Evolutionary conservation across 1,140 invertebrate species (phyloP).

Genomic region (Microvelia longipes): DNA sequence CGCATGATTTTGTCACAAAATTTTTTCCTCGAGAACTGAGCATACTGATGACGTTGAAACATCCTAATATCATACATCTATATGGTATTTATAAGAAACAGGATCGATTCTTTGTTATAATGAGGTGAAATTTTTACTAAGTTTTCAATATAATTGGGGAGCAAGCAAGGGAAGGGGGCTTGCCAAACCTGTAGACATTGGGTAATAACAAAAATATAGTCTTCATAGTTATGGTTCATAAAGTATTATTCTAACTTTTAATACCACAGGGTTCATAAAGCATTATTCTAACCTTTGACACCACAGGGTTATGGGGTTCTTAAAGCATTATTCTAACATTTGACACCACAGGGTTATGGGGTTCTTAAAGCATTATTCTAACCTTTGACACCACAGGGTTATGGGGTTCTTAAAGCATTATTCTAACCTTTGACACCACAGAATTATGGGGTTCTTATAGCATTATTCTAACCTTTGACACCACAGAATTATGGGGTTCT

Average conservation of each 20-base stretch:
- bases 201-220: neutral
- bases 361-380: neutral
- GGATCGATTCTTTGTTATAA: neutral
- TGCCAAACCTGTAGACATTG: no score
- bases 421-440: neutral
- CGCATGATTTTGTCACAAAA: neutral
- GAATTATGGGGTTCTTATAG: no score
- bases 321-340: neutral
- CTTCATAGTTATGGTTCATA: neutral
- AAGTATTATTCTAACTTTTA: neutral
- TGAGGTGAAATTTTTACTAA: neutral
- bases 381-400: neutral
- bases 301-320: neutral
- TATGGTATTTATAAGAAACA: neutral
- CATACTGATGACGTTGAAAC: neutral
- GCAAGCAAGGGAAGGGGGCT: no score
- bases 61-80: constrained; percentile 1
- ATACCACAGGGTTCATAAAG: neutral
- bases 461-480: no score
- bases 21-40: constrained; percentile 6
- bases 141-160: no score
- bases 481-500: no score
- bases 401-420: neutral
- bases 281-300: neutral
- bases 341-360: neutral